A percentile compares a stretch with the other conserved stretches of the same genome.
Conservation (phyloP, 1,140 invertebrate species). For the Cyrtorhinus lividipennis region DNA sequence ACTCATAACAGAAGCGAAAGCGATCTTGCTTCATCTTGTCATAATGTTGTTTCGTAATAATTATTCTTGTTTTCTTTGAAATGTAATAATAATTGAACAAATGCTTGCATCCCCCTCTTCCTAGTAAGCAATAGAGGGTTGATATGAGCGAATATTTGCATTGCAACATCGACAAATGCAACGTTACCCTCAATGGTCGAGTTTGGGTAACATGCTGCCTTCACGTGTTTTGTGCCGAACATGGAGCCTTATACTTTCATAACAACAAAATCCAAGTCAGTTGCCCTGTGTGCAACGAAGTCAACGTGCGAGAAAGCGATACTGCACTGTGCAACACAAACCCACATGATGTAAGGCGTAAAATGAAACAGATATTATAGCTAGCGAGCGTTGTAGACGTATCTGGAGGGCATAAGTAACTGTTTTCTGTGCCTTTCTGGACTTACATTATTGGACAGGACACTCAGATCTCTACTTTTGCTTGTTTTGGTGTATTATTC, state of each 20-base stretch:
- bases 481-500: too few relatives aligned
- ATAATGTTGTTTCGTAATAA: background rate
- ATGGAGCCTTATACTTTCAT: conserved; percentile 16
- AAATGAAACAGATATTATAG: too few relatives aligned
- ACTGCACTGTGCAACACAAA: conserved; percentile 14
- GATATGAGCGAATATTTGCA: conserved; percentile 14
- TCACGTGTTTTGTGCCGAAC: conserved; percentile 20
- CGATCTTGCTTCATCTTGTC: background rate
- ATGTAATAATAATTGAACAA: too few relatives aligned
- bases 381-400: too few relatives aligned
- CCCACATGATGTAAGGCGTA: conserved; percentile 15
- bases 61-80: background rate
- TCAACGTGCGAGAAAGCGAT: conserved; percentile 17
- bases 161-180: conserved; percentile 18
- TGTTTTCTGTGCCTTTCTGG: too few relatives aligned
- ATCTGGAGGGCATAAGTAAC: too few relatives aligned
- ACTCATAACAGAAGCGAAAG: too few relatives aligned
- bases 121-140: too few relatives aligned
- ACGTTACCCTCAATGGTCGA: background rate
- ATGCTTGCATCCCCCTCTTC: too few relatives aligned
- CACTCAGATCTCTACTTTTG: too few relatives aligned
- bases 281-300: conserved; percentile 18
- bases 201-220: conserved; percentile 17
- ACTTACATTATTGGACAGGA: too few relatives aligned
- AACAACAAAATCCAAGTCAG: conserved; percentile 12